Conservation (phyloP, 2,888 invertebrate genomes). For the Biston betularia region DNA sequence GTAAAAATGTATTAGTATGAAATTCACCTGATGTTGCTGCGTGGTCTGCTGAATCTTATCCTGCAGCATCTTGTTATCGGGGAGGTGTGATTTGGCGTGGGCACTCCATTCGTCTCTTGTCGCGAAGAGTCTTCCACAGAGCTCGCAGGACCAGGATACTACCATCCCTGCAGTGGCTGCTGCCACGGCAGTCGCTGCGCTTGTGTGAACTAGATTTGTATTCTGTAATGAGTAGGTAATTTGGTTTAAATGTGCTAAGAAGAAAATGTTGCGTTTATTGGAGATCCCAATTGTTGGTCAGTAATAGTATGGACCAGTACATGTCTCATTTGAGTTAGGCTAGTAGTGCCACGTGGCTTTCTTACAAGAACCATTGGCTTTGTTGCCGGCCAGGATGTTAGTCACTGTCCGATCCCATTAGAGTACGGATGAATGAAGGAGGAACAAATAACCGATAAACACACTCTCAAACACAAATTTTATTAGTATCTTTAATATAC, state of each 20-base stretch:
- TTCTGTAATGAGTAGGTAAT: slow-evolving; percentile 58
- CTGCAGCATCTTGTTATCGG: slow-evolving; percentile 81
- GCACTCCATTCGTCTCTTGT: slow-evolving; percentile 92
- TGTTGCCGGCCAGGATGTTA: too few relatives aligned
- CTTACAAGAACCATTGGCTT: too few relatives aligned
- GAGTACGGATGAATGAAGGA: too few relatives aligned
- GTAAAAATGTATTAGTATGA: too few relatives aligned
- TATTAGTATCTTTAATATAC: too few relatives aligned
- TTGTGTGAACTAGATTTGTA: slow-evolving; percentile 81
- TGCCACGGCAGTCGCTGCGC: slow-evolving; percentile 78
- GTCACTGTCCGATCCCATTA: too few relatives aligned
- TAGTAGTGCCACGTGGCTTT: too few relatives aligned
- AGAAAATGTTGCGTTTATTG: not conserved
- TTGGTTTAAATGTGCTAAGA: not conserved
- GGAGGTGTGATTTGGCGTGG: slow-evolving; percentile 90
- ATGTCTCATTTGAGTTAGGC: too few relatives aligned
- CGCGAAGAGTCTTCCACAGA: slow-evolving; percentile 90
- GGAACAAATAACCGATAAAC: too few relatives aligned
- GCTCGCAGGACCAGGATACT: slow-evolving; percentile 91
- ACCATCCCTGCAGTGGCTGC: slow-evolving; percentile 83
- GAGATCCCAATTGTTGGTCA: not conserved
- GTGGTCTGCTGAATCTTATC: slow-evolving; percentile 81
- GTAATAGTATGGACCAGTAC: too few relatives aligned
- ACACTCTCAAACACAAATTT: too few relatives aligned
- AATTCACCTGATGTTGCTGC: slow-evolving; percentile 74